Evolutionary conservation across 2,888 invertebrate genomes (phyloP), one percentile per base, ranked within the genome.

Genomic region (Cremastobaeus sp.): DNA sequence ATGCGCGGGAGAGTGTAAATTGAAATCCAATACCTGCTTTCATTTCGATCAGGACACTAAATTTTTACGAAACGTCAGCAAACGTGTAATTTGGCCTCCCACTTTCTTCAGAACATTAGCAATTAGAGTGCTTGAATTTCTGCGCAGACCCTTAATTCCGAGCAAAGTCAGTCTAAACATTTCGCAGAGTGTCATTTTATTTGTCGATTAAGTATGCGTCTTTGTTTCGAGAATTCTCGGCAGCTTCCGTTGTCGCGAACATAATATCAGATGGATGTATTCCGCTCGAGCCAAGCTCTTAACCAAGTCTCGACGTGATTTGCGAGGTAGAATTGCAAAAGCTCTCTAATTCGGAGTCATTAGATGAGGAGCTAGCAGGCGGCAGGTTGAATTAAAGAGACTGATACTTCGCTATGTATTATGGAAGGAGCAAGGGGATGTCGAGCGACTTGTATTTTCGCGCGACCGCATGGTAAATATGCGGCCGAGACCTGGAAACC

Each of bases 1-100:
- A 76, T 79, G 80, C 77, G 65, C 79, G 60, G 77, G 76, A 73
- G 78, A 81, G 81, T 79, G 81, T 81, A 84, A 84, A 85, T 85
- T 82, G 81, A 84, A 85, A 84, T 82, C 82, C 83, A 78, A 85
- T 84, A 83, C 76, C 70, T 72, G 52, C 64, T 57, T 47, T 62
- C 30, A 57, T 55, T 71, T 68, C 66, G 64, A 54, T 60, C 57
- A 60, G 62, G 45, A 68, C 32, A 62, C 25, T 52, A 47, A 59
- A 64, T 69, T 66, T 60, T 17, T 17, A 43, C 32, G 43, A 60
- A 54, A 54, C 64, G 21, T 39, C 43, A 54, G 32, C 39, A 48
- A 18, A 48, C 41, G 45, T n/a, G 21, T 1, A 20, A 17, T 30
- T 41, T 41, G 18, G 35, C n/a, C 14, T n/a, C 9, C 9, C 35